Evolutionary conservation across 2,888 invertebrate genomes (phyloP).

Genomic region (Fragum fragum): DNA sequence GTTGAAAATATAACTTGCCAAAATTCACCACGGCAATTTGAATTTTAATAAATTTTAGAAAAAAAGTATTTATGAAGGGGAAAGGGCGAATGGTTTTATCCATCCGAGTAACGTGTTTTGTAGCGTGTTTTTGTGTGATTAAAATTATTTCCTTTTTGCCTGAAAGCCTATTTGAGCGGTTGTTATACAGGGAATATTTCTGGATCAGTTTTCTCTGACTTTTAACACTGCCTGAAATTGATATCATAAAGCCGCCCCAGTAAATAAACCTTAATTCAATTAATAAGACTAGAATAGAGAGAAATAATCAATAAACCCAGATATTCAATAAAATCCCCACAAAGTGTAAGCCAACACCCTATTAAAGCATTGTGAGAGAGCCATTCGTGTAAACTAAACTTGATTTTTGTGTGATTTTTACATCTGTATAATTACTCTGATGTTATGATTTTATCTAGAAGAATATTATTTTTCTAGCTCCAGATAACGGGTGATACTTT

Average conservation of each 20-base stretch:
- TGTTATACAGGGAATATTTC: no score
- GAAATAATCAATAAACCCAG: slow-evolving; percentile 17
- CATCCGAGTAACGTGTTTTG: no score
- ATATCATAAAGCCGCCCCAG: not conserved
- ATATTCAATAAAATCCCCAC: slow-evolving; percentile 16
- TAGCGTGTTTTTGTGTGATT: no score
- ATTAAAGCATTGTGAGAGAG: slow-evolving; percentile 1
- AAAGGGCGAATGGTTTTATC: no score
- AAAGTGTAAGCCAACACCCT: slow-evolving; percentile 20
- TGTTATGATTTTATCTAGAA: slow-evolving; percentile 8
- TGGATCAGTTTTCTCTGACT: not conserved
- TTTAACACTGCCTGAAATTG: not conserved
- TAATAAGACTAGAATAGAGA: slow-evolving; percentile 3
- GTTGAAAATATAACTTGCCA: no score
- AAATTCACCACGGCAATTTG: no score
- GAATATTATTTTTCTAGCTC: slow-evolving; percentile 3
- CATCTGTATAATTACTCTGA: slow-evolving; percentile 52
- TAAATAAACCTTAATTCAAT: not conserved
- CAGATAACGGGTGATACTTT: no score
- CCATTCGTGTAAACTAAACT: slow-evolving; percentile 28
- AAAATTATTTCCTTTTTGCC: no score
- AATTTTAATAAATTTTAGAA: no score
- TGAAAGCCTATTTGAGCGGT: no score
- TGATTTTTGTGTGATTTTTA: slow-evolving; percentile 54
- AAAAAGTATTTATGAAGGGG: no score